phyloP scores from a whole-genome alignment of 2,113 vertebrate species.

The Carollia perspicillata region DNA sequence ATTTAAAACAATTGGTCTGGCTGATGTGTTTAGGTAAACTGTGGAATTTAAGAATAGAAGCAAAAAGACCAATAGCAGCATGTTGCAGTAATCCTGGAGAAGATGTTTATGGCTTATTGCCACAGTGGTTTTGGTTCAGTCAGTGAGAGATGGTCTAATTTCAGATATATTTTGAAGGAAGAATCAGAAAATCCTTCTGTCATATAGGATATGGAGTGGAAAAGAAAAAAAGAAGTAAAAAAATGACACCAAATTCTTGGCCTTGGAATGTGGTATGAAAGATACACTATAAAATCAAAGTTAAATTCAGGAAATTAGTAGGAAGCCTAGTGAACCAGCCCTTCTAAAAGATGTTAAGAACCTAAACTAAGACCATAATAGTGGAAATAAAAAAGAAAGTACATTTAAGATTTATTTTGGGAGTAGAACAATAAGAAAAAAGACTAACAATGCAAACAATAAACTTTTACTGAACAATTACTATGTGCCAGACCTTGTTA shows the following conservation, averaged over 20 bases:
- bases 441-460: not conserved
- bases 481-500: not conserved
- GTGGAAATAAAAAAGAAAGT: not conserved
- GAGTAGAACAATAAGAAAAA: not conserved
- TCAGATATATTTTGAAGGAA: not conserved
- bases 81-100: not conserved
- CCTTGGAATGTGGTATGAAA: not conserved
- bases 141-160: not conserved
- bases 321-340: not conserved
- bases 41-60: not conserved
- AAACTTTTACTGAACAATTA: not conserved
- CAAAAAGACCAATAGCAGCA: not conserved
- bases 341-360: not conserved
- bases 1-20: not conserved
- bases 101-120: not conserved
- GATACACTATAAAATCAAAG: not conserved
- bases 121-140: not conserved
- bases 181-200: not conserved
- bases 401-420: not conserved
- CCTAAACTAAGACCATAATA: not conserved
- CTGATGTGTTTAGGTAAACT: not conserved
- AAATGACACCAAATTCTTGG: not conserved
- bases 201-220: not conserved
- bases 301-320: not conserved
- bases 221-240: not conserved